These are phyloP conservation scores for Phengaris alcon DNA, from an alignment of 2,888 invertebrate genomes.

Conservation along the genomic window DNA sequence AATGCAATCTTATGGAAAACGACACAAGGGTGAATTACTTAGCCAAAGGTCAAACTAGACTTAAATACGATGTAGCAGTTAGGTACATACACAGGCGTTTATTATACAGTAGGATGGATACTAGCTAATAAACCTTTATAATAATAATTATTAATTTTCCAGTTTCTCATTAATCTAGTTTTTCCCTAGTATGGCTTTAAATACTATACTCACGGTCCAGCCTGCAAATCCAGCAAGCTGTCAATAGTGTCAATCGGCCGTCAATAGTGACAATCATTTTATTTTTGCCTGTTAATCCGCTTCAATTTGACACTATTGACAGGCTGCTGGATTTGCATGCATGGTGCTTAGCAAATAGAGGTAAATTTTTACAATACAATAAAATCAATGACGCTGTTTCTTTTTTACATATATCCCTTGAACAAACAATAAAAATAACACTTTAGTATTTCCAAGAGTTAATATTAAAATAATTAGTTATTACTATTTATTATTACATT, in stretches of 20 bases:
- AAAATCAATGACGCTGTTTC: background rate
- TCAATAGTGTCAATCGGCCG: too few species aligned
- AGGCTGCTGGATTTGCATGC: too few species aligned
- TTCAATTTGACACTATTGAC: too few species aligned
- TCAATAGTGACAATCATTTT: too few species aligned
- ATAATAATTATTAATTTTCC: background rate
- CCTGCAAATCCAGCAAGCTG: too few species aligned
- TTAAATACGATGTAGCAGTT: background rate
- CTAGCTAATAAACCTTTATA: background rate
- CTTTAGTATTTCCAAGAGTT: background rate
- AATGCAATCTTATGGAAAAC: constrained; percentile 1
- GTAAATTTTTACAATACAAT: too few species aligned
- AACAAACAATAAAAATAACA: background rate
- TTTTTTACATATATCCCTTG: background rate
- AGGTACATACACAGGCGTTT: background rate
- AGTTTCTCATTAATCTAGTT: background rate
- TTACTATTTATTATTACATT: background rate
- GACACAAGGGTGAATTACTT: background rate
- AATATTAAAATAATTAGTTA: background rate
- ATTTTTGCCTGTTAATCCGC: too few species aligned
- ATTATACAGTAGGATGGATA: background rate
- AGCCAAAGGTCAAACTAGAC: background rate
- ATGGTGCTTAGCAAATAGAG: too few species aligned
- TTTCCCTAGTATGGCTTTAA: too few species aligned
- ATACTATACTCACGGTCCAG: too few species aligned